Evolutionary conservation across 37 sponge, comb jelly and placozoan species (phyloP), one percentile per base, ranked within the genome.

Genomic region (Agelas oroides): DNA sequence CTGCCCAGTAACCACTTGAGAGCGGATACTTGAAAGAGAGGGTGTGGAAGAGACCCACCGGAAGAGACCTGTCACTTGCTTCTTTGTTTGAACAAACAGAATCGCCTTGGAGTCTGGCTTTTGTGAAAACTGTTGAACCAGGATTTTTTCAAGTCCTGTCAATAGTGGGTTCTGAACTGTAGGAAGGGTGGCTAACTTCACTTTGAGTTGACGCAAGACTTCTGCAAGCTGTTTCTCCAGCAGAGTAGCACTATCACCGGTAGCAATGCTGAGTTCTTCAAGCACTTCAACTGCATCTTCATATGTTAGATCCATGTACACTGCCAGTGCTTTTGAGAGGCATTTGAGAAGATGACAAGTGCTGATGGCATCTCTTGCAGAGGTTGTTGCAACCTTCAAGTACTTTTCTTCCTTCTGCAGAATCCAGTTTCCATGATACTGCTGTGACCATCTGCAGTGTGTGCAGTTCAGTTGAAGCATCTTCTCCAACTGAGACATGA

Each of bases 221-320:
- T 40, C 36, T 54, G 34, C 53, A 19, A 80, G 33, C 19, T 55
- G 37, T 15, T 68, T 25, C 31, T 80, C 81, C 25, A 13, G 0
- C 13, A 18, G 17, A 17, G 39, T 69, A 8, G 55, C 67, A 1
- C 40, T 46, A 20, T 68, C 54, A 1, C 70, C 35, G 30, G 39
- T 28, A 18, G 74, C 21, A 20, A 81, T 30, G 1, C 20, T 55
- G 21, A 20, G 19, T 21, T 74, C 58, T 35, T 62, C 65, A 24
- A 88, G 70, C 13, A 88, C 58, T 20, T 73, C 88, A 32, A 75
- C 21, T 25, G 88, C 82, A 65, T 81, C 73, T 65, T 88, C 81
- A 52, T 32, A 61, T 12, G 30, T 30, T 18, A 88, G 75, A 53
- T 81, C 71, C 31, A 41, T 23, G 63, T 88, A 88, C 12, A 65